Conservation (phyloP, 2,888 invertebrate genomes). For the Sarcophaga subvicina region DNA sequence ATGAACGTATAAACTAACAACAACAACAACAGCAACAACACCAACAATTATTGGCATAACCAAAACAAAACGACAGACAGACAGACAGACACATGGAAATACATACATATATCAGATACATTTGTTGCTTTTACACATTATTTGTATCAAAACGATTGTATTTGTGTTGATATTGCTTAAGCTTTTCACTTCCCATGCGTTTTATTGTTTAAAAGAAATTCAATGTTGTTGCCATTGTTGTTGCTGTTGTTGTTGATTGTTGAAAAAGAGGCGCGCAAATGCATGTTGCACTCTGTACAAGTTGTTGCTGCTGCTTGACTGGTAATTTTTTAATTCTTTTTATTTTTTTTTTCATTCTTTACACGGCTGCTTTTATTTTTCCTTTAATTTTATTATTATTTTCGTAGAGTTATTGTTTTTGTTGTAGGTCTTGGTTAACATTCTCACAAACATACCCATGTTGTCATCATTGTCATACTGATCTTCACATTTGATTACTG, state of each 20-base stretch:
- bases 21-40: conserved; percentile 1
- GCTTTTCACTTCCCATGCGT: conserved; percentile 54
- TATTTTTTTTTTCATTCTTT: neutral
- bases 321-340: conserved; percentile 35
- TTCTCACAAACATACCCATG: conserved; percentile 59
- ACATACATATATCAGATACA: too few species aligned
- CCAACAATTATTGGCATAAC: too few species aligned
- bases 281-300: conserved; percentile 55
- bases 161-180: conserved; percentile 5
- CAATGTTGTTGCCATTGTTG: too few species aligned
- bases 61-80: too few species aligned
- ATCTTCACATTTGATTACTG: conserved; percentile 58
- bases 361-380: neutral
- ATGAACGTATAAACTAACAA: conserved; percentile 18
- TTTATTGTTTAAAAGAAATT: conserved; percentile 47
- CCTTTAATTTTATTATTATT: conserved; percentile 1
- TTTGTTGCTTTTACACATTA: conserved; percentile 45
- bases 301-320: neutral
- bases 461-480: conserved; percentile 64
- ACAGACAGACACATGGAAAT: too few species aligned
- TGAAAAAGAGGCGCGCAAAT: conserved; percentile 68
- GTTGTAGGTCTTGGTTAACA: conserved; percentile 34
- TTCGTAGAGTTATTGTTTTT: conserved; percentile 9
- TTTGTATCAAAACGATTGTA: conserved; percentile 39
- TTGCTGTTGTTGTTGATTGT: conserved; percentile 57